Evolutionary conservation across 2,113 vertebrate genomes (phyloP).

Genomic region (Sinocyclocheilus rhinocerous): DNA sequence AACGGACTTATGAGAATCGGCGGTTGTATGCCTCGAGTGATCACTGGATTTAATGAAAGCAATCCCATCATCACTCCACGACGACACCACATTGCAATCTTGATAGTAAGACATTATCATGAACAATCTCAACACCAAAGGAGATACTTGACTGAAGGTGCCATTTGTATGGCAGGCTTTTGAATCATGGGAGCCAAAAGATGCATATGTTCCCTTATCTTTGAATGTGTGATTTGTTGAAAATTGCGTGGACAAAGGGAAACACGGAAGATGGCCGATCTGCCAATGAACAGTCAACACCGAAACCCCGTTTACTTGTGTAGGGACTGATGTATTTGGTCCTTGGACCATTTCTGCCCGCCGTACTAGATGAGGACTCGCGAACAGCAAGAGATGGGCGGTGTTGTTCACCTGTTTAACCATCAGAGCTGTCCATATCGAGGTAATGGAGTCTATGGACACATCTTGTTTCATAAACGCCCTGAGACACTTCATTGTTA

Average conservation of each 20-base stretch:
- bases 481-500: not conserved
- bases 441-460: not conserved
- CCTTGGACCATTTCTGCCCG: not conserved
- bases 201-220: conserved; percentile 8
- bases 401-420: conserved; percentile 1
- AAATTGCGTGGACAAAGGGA: not conserved
- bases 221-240: not conserved
- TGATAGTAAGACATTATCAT: conserved; percentile 23
- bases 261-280: conserved; percentile 3
- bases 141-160: not conserved
- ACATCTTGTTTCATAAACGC: conserved; percentile 5
- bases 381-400: not conserved
- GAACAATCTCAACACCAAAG: conserved; percentile 12
- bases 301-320: not conserved
- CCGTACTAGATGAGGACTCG: not conserved
- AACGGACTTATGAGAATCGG: not conserved
- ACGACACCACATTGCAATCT: not conserved
- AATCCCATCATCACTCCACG: not conserved
- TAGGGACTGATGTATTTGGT: conserved; percentile 6
- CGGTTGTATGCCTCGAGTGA: not conserved
- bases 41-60: not conserved
- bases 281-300: conserved; percentile 6
- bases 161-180: not conserved
- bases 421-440: not conserved
- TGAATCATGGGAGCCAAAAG: conserved; percentile 21